Conservation (phyloP, 2,113 vertebrate genomes). For the Podocnemis expansa region DNA sequence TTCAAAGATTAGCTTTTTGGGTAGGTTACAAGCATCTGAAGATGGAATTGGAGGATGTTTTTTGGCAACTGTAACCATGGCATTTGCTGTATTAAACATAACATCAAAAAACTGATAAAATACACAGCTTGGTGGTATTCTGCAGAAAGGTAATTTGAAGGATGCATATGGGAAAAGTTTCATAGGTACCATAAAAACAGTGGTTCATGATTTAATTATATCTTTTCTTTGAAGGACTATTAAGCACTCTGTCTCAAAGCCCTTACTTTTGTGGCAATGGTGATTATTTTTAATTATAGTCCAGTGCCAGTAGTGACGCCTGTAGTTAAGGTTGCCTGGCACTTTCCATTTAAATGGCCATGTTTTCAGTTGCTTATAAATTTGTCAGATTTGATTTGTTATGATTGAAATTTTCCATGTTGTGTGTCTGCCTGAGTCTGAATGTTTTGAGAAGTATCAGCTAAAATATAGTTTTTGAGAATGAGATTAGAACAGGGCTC, state of each 20-base stretch:
- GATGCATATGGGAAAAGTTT: neutral
- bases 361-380: neutral
- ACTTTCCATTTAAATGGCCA: neutral
- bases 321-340: neutral
- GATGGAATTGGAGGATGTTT: neutral
- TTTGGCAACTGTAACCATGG: neutral
- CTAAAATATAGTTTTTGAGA: neutral
- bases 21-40: accelerated
- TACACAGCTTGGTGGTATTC: neutral
- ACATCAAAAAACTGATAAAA: neutral
- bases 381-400: neutral
- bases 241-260: neutral
- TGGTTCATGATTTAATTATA: slow-evolving; percentile 30
- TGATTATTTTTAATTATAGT: neutral
- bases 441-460: neutral
- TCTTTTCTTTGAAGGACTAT: slow-evolving; percentile 44
- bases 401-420: neutral
- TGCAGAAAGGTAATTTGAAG: neutral
- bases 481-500: too few relatives aligned
- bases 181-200: neutral
- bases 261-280: neutral
- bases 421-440: neutral
- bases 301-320: neutral
- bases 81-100: neutral
- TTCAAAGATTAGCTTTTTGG: neutral